Percentiles rank a stretch among this genome's conserved stretches.
Conservation (phyloP, 2,888 invertebrate species). For the Harpalus rubripes region DNA sequence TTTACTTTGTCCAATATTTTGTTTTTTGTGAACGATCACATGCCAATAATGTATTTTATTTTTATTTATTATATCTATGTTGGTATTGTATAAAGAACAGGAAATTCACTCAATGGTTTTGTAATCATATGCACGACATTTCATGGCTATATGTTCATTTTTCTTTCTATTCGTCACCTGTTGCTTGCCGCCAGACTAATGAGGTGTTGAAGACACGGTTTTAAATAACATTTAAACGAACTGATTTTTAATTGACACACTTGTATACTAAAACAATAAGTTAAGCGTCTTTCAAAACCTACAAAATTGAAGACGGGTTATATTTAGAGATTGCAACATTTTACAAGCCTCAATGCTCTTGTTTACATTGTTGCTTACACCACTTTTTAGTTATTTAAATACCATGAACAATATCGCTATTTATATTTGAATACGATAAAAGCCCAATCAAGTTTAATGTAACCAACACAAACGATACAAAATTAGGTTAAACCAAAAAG, state of each 20-base stretch:
- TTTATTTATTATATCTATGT: neutral
- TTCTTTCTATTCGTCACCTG: constrained; percentile 38
- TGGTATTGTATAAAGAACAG: constrained; percentile 20
- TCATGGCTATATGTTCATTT: constrained; percentile 48
- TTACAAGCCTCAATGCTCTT: neutral
- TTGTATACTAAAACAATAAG: constrained; percentile 11
- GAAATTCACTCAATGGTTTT: constrained; percentile 14
- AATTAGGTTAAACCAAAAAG: neutral
- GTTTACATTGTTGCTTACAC: neutral
- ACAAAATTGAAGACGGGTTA: neutral
- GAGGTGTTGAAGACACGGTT: constrained; percentile 40
- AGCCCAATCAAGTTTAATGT: neutral
- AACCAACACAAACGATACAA: neutral
- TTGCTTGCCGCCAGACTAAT: constrained; percentile 17
- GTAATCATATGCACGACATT: constrained; percentile 23
- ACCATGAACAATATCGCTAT: neutral
- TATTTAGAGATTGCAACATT: neutral
- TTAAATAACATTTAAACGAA: constrained; percentile 39
- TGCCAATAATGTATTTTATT: neutral
- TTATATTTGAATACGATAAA: neutral
- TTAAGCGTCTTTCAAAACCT: neutral
- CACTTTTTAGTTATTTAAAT: neutral
- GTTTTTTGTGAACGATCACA: too few relatives aligned
- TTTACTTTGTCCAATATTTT: too few relatives aligned
- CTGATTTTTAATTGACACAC: constrained; percentile 35